phyloP scores from a whole-genome alignment of 1,140 invertebrate species.

The Babylonia areolata region DNA sequence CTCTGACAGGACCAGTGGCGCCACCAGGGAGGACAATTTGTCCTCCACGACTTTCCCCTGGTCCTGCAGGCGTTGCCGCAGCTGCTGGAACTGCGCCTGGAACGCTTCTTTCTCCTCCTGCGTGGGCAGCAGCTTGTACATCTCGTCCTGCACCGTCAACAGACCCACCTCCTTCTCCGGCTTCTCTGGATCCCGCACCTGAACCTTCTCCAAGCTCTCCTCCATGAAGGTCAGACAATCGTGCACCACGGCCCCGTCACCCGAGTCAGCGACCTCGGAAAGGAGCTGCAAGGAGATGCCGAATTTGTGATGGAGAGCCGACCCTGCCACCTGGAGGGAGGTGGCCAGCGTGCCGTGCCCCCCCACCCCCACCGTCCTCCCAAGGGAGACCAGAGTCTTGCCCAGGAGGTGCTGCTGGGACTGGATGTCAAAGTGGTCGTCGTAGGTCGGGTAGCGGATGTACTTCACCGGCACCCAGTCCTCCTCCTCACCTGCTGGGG shows the following conservation, averaged over 20 bases:
- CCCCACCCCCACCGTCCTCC: not conserved
- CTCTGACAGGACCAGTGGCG: conserved; percentile 38
- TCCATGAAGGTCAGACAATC: conserved; percentile 55
- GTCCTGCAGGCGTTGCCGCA: conserved; percentile 36
- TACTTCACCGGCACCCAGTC: conserved; percentile 59
- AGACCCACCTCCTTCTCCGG: conserved; percentile 56
- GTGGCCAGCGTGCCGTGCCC: not conserved
- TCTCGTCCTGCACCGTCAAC: conserved; percentile 59
- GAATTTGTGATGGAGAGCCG: conserved; percentile 68
- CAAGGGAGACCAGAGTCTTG: conserved; percentile 54
- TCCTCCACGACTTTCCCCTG: conserved; percentile 39
- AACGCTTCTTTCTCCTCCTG: conserved; percentile 52
- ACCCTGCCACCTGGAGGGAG: conserved; percentile 46
- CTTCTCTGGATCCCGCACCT: conserved; percentile 56
- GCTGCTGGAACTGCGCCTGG: conserved; percentile 11
- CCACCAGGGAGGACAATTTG: conserved; percentile 33
- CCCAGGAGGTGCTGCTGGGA: conserved; percentile 64
- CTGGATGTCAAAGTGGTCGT: conserved; percentile 71
- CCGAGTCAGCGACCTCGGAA: conserved; percentile 42
- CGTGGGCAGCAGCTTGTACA: conserved; percentile 55
- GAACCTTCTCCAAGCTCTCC: conserved; percentile 53
- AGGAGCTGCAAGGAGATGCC: conserved; percentile 54
- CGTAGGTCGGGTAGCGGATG: conserved; percentile 63
- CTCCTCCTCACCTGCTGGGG: conserved; percentile 55
- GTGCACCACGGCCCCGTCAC: conserved; percentile 34